Evolutionary conservation across 1,140 invertebrate genomes (phyloP), one percentile per base, ranked within the genome.

Genomic region (Hirudo medicinalis): DNA sequence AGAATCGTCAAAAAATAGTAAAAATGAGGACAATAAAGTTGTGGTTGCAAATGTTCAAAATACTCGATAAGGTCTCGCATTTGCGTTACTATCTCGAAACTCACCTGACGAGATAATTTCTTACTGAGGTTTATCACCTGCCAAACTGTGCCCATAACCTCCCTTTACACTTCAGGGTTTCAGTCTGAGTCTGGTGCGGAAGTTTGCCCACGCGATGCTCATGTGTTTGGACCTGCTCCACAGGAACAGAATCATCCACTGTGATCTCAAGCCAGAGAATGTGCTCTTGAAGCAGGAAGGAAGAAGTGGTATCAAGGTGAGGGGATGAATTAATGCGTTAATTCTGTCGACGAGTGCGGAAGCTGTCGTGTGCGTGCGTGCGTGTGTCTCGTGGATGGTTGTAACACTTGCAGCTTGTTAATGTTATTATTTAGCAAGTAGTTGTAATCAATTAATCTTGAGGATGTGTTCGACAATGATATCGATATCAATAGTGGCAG

Each of bases 211-310:
- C 84, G 97, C 93, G 67, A 86, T 99, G 77, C 85, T 99, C 67
- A 91, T 95, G 83, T 99, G 95, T 82, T 85, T 99, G 77, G 93
- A 98, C 84, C 91, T 93, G 67, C 86, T 99, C n/a, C 89, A 93
- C 82, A 90, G 90, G 79, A 96, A 96, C 84, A 91, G 93, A 85
- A 97, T 99, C 77, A 99, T 99, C 77, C 97, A 99, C 84, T 99
- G 96, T 77, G 82, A 82, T 77, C 78, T 86, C 84, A 84, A 85
- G 83, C 94, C 94, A 27, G 96, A 99, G 84, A 99, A 99, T 83
- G 92, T 99, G 76, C 85, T 99, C 74, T 86, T 99, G 67, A 99
- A 99, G 82, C 95, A 98, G 82, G 94, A 96, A 81, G 94, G 94
- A 76, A 87, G 96, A 76, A 97, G 92, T 81, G 94, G 94, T 71